Percentiles rank a stretch among this genome's conserved stretches.
phyloP scores from a whole-genome alignment of 2,113 vertebrate genomes.

The Heloderma charlesbogerti region DNA sequence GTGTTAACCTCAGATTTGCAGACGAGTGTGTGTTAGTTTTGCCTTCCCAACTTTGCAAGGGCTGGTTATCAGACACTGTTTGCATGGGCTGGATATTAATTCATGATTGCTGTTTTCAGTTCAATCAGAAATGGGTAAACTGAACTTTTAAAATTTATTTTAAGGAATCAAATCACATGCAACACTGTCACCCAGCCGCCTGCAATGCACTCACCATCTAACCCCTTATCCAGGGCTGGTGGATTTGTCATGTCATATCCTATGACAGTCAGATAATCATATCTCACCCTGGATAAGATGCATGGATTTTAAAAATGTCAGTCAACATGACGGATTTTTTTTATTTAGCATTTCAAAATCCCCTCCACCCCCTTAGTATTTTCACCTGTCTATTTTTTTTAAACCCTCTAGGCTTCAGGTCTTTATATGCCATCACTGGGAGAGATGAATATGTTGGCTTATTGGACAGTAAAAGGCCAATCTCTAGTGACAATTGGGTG shows the following conservation, averaged over 20 bases:
- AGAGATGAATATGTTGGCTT: slow-evolving; percentile 94
- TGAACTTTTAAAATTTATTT: slow-evolving; percentile 1
- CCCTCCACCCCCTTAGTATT: slow-evolving; percentile 76
- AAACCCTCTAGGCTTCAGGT: slow-evolving; percentile 74
- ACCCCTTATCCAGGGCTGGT: slow-evolving; percentile 79
- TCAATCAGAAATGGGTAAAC: slow-evolving; percentile 48
- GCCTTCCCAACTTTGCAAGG: not conserved
- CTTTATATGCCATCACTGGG: slow-evolving; percentile 86
- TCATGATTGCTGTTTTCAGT: slow-evolving; percentile 42
- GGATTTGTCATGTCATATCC: slow-evolving; percentile 90
- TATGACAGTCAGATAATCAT: slow-evolving; percentile 94
- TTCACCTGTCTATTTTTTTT: slow-evolving; percentile 71
- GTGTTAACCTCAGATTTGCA: no score
- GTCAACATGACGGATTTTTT: slow-evolving; percentile 91
- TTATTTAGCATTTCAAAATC: slow-evolving; percentile 92
- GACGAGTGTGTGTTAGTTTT: not conserved
- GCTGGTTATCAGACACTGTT: not conserved
- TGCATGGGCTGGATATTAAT: not conserved
- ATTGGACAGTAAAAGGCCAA: slow-evolving; percentile 97
- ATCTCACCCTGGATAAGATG: slow-evolving; percentile 91
- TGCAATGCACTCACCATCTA: slow-evolving; percentile 83
- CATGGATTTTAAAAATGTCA: slow-evolving; percentile 94
- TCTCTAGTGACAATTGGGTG: slow-evolving; percentile 90
- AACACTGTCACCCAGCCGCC: slow-evolving; percentile 77
- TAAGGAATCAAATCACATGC: slow-evolving; percentile 79